phyloP scores from a whole-genome alignment of 2,113 vertebrate genomes.

The Rhinolophus sinicus region DNA sequence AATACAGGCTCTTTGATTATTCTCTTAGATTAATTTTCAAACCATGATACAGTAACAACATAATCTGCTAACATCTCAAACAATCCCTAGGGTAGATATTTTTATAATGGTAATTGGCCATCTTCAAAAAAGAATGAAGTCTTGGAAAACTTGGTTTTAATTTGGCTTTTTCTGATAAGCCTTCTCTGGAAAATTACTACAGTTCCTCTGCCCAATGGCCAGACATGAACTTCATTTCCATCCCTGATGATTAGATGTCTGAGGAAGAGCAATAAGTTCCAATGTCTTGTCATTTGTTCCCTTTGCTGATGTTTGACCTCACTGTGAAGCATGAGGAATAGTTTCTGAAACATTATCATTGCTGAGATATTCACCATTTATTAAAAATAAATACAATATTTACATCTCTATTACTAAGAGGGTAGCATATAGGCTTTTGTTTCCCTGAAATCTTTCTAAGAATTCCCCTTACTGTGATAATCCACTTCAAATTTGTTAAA shows the following conservation, averaged over 20 bases:
- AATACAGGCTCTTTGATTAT: background rate
- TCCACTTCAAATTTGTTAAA: background rate
- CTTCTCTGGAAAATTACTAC: background rate
- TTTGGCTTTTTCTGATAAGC: background rate
- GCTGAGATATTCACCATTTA: background rate
- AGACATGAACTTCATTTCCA: background rate
- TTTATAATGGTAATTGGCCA: background rate
- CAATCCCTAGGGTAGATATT: background rate
- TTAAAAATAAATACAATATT: background rate
- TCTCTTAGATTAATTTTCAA: conserved; percentile 8
- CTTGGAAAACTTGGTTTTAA: conserved; percentile 17
- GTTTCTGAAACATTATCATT: conserved; percentile 6
- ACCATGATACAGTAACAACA: background rate
- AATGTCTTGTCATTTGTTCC: background rate
- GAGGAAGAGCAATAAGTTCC: background rate
- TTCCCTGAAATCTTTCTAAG: conserved; percentile 21
- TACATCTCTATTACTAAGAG: background rate
- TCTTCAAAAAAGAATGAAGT: background rate
- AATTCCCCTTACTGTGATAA: conserved; percentile 2
- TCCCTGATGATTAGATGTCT: background rate
- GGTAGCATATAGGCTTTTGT: background rate
- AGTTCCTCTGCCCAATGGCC: background rate
- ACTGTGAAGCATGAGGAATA: background rate
- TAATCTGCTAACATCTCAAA: background rate
- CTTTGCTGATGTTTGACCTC: background rate